Percentiles rank a stretch among this genome's conserved stretches.
Evolutionary conservation across 1,140 invertebrate genomes (phyloP).

Genomic region (Leptonema lineaticorne): DNA sequence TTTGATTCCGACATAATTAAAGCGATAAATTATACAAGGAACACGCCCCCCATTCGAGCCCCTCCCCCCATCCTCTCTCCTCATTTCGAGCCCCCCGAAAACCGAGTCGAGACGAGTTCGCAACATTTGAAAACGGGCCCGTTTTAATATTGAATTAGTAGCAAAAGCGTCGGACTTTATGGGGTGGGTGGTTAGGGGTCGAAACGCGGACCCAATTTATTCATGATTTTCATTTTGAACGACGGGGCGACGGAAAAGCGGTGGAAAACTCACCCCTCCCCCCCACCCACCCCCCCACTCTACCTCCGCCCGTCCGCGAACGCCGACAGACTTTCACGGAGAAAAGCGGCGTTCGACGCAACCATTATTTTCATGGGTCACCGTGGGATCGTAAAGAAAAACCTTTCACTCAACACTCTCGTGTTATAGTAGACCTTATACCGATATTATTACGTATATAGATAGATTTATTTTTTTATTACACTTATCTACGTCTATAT

Average conservation of each 20-base stretch:
- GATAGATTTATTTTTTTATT: no score
- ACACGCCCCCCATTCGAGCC: no score
- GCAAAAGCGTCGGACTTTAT: no score
- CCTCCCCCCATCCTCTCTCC: no score
- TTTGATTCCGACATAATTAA: background rate
- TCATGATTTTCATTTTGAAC: background rate
- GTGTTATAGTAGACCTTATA: background rate
- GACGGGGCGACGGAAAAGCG: background rate
- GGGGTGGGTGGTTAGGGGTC: background rate
- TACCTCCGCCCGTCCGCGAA: no score
- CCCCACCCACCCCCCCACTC: background rate
- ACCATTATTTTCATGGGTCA: slow-evolving; percentile 2
- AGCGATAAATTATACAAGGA: background rate
- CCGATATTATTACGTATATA: background rate
- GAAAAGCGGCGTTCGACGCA: background rate
- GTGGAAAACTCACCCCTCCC: background rate
- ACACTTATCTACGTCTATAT: no score
- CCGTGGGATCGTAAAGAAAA: slow-evolving; percentile 16
- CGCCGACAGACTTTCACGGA: background rate
- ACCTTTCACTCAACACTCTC: slow-evolving; percentile 19
- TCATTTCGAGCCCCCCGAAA: no score
- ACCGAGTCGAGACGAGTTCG: background rate
- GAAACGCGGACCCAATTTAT: slow-evolving; percentile 3
- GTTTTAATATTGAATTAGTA: slow-evolving; percentile 9
- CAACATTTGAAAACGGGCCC: background rate